phyloP scores from a whole-genome alignment of 1,140 invertebrate species.

The Aphis craccivora region DNA sequence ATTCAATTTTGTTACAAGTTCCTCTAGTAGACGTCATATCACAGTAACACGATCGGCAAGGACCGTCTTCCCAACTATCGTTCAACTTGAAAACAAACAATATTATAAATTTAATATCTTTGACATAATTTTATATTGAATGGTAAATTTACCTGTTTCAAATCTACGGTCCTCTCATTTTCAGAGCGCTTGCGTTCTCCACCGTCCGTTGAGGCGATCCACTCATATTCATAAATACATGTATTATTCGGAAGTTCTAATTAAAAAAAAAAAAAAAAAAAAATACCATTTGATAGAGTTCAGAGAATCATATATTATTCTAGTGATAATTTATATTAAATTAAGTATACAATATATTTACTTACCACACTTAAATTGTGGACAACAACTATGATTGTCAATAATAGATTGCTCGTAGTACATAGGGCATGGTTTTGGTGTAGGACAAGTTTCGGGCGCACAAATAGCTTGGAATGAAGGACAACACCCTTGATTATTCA shows the following conservation, averaged over 20 bases:
- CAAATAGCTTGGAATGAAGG: slow-evolving; percentile 70
- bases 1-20: slow-evolving; percentile 60
- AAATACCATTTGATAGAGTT: neutral
- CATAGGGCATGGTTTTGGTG: slow-evolving; percentile 68
- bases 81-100: slow-evolving; percentile 64
- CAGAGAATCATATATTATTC: neutral
- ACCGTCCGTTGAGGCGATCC: slow-evolving; percentile 67
- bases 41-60: slow-evolving; percentile 73
- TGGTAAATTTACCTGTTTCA: slow-evolving; percentile 65
- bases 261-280: slow-evolving; percentile 58
- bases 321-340: neutral
- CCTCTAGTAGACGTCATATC: slow-evolving; percentile 59
- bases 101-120: neutral
- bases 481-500: slow-evolving; percentile 75
- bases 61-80: slow-evolving; percentile 74
- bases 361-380: slow-evolving; percentile 72
- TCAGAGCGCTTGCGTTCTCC: slow-evolving; percentile 66
- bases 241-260: slow-evolving; percentile 73
- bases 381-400: slow-evolving; percentile 70
- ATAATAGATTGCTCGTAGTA: slow-evolving; percentile 67
- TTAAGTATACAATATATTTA: slow-evolving; percentile 16
- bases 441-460: slow-evolving; percentile 70
- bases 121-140: neutral
- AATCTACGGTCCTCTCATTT: slow-evolving; percentile 63
- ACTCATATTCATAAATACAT: slow-evolving; percentile 72